Base-by-base conservation (phyloP, 2,888 invertebrate genomes). In the Cerceris ruficornis region DNA sequence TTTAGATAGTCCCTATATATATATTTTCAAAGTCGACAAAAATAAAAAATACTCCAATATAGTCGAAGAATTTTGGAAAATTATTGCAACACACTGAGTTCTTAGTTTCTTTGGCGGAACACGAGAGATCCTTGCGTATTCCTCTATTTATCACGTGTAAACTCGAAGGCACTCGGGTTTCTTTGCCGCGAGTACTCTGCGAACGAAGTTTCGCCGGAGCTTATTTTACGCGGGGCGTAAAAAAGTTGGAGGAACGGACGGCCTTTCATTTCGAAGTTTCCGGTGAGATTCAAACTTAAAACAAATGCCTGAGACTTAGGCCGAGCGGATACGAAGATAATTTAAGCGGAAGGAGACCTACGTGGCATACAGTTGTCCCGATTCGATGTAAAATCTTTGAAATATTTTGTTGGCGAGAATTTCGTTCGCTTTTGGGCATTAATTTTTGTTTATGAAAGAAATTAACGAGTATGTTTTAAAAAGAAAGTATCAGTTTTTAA, bases 191-290 rank as follows among this genome's bases (percentile, higher is more conserved):
- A 41, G 50, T 41, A 41, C 58, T 59, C 59, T 50, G 50, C 59
- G 11, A 8, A 42, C 58, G 50, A 8, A 46, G 11, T 11, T 46
- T 52, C 39, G 15, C 14, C 13, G 2, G 13, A 41, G 59, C 59
- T 49, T 59, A 50, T 68, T 68, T 68, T 50, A n/a, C 39, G 68
- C 41, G 9, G 41, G n/a, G 17, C 17, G 49, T 17, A 41, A 7
- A 42, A 68, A 68, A 68, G 39, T 60, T 68, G 39, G 50, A 60
- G n/a, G 59, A 52, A 68, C 17, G 52, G 13, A 52, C 68, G 42
- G 67, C 49, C 57, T 66, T 66, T 57, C 66, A 57, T 58, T 58
- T 42, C 50, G 42, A 68, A 68, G 59, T 59, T 59, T 52, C 41
- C 39, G 39, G 13, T 15, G 58, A 15, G 58, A 67, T 67, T 67